These are phyloP conservation scores for Petrosia ficiformis DNA, from an alignment of 37 sponge, comb jelly and placozoan genomes.

Conservation along the genomic window DNA sequence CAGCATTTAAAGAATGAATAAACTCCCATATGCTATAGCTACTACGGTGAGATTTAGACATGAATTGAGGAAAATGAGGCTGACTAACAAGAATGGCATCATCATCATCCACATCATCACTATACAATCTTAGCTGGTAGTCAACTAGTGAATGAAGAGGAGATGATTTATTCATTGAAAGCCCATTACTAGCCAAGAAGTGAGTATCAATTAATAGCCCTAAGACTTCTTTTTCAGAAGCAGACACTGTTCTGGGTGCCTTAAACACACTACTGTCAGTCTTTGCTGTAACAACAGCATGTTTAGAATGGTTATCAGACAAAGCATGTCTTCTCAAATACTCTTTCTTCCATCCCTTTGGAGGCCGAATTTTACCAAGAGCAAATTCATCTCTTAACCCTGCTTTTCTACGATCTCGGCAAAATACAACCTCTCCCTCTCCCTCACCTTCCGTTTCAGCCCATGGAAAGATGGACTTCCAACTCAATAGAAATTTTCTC, in stretches of 20 bases:
- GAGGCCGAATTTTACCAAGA: neutral
- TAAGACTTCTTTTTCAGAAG: neutral
- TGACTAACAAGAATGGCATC: too few relatives aligned
- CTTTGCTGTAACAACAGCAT: neutral
- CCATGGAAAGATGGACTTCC: neutral
- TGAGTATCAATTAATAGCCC: neutral
- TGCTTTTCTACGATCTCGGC: neutral
- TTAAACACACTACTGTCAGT: neutral
- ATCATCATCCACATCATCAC: too few relatives aligned
- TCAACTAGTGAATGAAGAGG: neutral
- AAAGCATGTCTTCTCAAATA: neutral
- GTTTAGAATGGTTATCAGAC: neutral
- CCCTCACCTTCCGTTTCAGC: neutral
- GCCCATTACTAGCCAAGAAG: neutral
- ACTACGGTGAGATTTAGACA: constrained; percentile 13
- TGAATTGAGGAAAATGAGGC: too few relatives aligned
- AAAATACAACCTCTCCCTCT: neutral
- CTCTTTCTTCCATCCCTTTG: neutral
- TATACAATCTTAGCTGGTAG: neutral
- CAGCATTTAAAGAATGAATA: constrained; percentile 7
- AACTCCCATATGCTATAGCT: constrained; percentile 19
- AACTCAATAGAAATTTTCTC: neutral
- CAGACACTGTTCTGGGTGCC: neutral
- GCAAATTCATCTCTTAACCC: neutral
- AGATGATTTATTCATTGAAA: neutral